A percentile compares a stretch with the other conserved stretches of the same genome.
phyloP scores from a whole-genome alignment of 2,888 invertebrate genomes.

The Ormyrus nitidulus region DNA sequence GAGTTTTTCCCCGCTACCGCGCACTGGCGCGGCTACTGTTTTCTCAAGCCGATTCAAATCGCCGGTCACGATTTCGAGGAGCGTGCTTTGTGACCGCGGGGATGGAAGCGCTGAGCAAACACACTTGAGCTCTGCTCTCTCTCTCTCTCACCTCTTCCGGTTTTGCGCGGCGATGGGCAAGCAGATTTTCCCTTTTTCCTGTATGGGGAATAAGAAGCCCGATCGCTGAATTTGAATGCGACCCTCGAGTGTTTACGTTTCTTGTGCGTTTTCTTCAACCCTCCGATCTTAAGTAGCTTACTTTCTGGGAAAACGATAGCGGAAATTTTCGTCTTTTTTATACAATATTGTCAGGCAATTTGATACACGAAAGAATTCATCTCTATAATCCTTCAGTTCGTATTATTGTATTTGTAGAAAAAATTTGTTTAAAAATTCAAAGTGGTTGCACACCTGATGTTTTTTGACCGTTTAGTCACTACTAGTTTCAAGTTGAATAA shows the following conservation, averaged over 20 bases:
- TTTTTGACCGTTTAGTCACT: too few species aligned
- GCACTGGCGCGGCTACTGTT: constrained; percentile 50
- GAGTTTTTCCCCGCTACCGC: constrained; percentile 41
- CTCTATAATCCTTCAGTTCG: too few species aligned
- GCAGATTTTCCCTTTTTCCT: constrained; percentile 5
- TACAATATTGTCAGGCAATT: too few species aligned
- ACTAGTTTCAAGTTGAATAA: too few species aligned
- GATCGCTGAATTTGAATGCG: constrained; percentile 22
- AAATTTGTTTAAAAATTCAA: too few species aligned
- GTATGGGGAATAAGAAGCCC: neutral
- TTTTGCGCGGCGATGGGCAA: constrained; percentile 43
- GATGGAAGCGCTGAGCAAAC: constrained; percentile 57
- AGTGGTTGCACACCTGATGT: too few species aligned
- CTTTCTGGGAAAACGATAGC: neutral
- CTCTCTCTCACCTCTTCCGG: constrained; percentile 55
- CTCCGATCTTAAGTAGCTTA: constrained; percentile 25
- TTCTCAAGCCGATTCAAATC: constrained; percentile 56
- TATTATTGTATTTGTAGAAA: too few species aligned
- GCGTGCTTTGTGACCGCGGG: constrained; percentile 49
- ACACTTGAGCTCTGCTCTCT: constrained; percentile 5
- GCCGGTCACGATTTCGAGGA: constrained; percentile 53
- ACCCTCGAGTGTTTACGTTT: constrained; percentile 22
- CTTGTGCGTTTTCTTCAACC: neutral
- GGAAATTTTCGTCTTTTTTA: too few species aligned
- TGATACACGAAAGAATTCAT: too few species aligned